phyloP scores from a whole-genome alignment of 2,888 invertebrate genomes.

The Hirtodrosophila confusa region DNA sequence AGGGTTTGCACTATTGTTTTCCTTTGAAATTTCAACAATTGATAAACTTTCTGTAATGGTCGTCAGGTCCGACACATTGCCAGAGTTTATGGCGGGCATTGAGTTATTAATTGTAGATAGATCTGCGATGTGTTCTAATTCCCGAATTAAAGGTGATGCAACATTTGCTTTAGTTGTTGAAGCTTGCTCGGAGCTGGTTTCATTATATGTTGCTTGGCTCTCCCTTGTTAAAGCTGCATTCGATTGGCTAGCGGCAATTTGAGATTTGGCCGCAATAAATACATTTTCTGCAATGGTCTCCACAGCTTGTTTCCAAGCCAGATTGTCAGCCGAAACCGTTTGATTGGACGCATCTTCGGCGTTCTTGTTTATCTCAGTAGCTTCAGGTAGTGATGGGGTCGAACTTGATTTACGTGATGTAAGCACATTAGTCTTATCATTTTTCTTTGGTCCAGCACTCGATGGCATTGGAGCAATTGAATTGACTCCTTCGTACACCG shows the following conservation, averaged over 20 bases:
- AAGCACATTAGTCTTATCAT: slow-evolving; percentile 86
- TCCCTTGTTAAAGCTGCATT: slow-evolving; percentile 29
- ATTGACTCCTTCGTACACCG: slow-evolving; percentile 85
- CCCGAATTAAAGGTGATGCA: slow-evolving; percentile 81
- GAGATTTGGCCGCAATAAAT: slow-evolving; percentile 89
- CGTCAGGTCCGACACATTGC: slow-evolving; percentile 88
- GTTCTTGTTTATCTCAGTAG: slow-evolving; percentile 88
- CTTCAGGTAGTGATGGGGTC: slow-evolving; percentile 96
- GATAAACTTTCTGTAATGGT: slow-evolving; percentile 94
- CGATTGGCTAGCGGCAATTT: slow-evolving; percentile 86
- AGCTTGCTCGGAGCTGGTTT: slow-evolving; percentile 63
- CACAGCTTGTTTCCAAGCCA: slow-evolving; percentile 93
- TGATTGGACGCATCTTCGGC: slow-evolving; percentile 98
- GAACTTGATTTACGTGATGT: slow-evolving; percentile 96
- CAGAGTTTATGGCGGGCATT: slow-evolving; percentile 87
- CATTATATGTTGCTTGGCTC: slow-evolving; percentile 21
- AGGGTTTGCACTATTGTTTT: slow-evolving; percentile 20
- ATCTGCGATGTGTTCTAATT: slow-evolving; percentile 87
- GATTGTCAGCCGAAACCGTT: slow-evolving; percentile 97
- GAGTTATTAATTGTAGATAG: slow-evolving; percentile 90
- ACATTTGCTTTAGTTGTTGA: slow-evolving; percentile 46
- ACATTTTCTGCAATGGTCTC: slow-evolving; percentile 95
- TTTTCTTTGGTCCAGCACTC: slow-evolving; percentile 64
- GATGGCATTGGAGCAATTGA: slow-evolving; percentile 70
- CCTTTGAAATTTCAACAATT: slow-evolving; percentile 85